Evolutionary conservation across 1,140 invertebrate species (phyloP).

Genomic region (Habropoda laboriosa): DNA sequence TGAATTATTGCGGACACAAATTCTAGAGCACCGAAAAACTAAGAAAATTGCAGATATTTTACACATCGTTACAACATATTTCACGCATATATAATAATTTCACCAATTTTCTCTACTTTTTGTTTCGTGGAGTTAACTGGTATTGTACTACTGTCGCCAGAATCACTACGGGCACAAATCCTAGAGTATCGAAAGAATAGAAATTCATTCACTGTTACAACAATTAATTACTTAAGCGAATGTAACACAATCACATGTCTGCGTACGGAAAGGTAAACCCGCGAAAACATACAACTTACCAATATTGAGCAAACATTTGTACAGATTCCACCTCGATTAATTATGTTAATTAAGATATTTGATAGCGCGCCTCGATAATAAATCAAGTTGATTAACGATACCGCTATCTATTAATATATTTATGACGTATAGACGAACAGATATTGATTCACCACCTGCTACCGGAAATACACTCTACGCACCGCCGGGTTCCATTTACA

Average conservation of each 20-base stretch:
- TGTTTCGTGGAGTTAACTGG: no score
- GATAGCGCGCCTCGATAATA: slow-evolving; percentile 13
- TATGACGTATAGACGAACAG: background rate
- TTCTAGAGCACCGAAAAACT: no score
- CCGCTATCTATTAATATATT: background rate
- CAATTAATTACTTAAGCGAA: background rate
- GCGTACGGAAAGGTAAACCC: no score
- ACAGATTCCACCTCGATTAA: slow-evolving; percentile 10
- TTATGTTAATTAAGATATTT: slow-evolving; percentile 26
- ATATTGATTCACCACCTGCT: background rate
- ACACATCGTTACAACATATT: no score
- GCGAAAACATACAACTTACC: background rate
- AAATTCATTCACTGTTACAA: no score
- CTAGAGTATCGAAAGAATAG: no score
- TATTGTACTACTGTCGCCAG: no score
- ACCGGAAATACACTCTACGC: background rate
- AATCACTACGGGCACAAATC: no score
- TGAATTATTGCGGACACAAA: no score
- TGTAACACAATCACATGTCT: background rate
- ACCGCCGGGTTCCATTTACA: background rate
- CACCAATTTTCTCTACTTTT: no score
- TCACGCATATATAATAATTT: no score
- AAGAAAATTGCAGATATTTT: no score
- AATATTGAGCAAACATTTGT: background rate
- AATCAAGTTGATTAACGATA: slow-evolving; percentile 17